Percentiles rank a stretch among this genome's conserved stretches.
Evolutionary conservation across 2,888 invertebrate species (phyloP).

Genomic region (Hartigia nigra): DNA sequence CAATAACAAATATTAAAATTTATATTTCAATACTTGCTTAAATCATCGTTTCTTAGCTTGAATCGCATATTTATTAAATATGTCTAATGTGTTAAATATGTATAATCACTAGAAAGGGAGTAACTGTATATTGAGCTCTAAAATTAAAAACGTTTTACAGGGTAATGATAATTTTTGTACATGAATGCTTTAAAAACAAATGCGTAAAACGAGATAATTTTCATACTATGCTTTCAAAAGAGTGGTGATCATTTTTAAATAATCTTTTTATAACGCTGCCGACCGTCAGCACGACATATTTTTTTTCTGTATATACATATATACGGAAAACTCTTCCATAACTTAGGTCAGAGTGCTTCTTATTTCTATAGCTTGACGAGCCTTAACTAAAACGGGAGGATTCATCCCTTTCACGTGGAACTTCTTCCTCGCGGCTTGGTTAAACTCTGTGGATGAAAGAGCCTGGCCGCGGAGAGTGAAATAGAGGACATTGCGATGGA

Average conservation of each 20-base stretch:
- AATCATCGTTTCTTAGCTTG: neutral
- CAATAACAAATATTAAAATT: neutral
- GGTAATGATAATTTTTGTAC: neutral
- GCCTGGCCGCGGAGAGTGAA: neutral
- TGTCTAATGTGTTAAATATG: too few relatives aligned
- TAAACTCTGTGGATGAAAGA: neutral
- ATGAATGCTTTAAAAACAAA: too few relatives aligned
- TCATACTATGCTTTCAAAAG: neutral
- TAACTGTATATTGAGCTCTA: neutral
- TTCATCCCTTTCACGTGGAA: neutral
- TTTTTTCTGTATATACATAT: neutral
- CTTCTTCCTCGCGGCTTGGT: neutral
- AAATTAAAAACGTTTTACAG: neutral
- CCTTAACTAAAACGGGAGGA: neutral
- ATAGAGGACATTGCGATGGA: slow-evolving; percentile 1
- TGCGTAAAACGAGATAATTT: neutral
- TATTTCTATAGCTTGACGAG: neutral
- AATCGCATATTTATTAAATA: neutral
- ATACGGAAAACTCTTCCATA: neutral
- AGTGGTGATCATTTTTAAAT: neutral
- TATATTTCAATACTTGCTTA: neutral
- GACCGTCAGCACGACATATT: neutral
- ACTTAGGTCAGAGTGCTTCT: neutral
- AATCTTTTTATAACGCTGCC: neutral
- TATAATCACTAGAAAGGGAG: neutral